Evolutionary conservation across 2,113 vertebrate genomes (phyloP), one percentile per base, ranked within the genome.

Genomic region (Ivindomyrus marchei): DNA sequence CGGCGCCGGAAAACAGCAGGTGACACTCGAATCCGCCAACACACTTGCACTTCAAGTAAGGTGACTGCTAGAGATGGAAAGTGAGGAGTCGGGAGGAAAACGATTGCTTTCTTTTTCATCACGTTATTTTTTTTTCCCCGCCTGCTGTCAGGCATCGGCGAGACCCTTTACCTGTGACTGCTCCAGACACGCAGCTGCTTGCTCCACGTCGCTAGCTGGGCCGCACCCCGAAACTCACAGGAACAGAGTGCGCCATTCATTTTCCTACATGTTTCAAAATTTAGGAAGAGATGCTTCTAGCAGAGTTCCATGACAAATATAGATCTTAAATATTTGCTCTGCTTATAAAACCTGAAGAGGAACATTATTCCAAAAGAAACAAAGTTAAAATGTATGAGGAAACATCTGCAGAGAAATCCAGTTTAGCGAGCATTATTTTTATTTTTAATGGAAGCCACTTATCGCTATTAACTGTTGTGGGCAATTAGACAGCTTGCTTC

Each of bases 61-160:
- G 85, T 87, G 70, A 90, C 58, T 45, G 58, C 10, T 27, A 7
- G 42, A 70, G 89, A 90, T 45, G 84, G 89, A 36, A 49, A 85
- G 53, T 66, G 52, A 87, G 85, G n/a, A 50, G 46, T n/a, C 2
- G 21, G 83, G 45, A 58, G 84, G 85, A 62, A 53, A 86, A 84
- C 85, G n/a, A 90, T 90, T 77, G 74, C 89, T 90, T 49, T 47
- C 85, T 17, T 88, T 90, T 58, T 85, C 85, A 53, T 90, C 46
- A 45, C 39, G 6, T 88, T 90, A 56, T 87, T 90, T 70, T 87
- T 87, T 87, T 87, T 77, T 42, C 1, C 42, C 45, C 45, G 66
- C 50, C 84, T 70, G 62, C 89, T 87, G 56, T 77, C 89, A 90
- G 62, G 27, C 27, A n/a, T 47, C 27, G 2, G 85, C 74, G 17